These are phyloP conservation scores for Bathynomus jamesi DNA, from an alignment of 1,140 invertebrate species.

Conservation along the genomic window DNA sequence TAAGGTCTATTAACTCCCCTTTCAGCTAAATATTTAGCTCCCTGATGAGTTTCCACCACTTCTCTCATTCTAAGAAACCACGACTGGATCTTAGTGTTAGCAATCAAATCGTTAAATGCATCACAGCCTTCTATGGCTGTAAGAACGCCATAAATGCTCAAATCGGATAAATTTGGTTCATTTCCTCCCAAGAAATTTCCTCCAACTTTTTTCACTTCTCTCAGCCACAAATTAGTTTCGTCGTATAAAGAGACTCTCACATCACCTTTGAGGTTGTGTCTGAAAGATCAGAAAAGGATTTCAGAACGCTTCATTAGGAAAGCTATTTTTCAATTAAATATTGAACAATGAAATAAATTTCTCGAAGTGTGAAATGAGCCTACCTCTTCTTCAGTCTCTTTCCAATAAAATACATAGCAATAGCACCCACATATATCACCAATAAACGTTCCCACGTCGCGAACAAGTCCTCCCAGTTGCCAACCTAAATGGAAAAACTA, in stretches of 20 bases:
- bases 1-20: too few species aligned
- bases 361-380: conserved; percentile 12
- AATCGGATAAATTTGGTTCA: conserved; percentile 82
- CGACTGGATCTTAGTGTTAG: conserved; percentile 59
- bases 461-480: conserved; percentile 87
- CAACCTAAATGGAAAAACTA: conserved; percentile 51
- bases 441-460: conserved; percentile 70
- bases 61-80: conserved; percentile 50
- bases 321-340: not conserved
- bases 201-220: conserved; percentile 59
- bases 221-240: conserved; percentile 71
- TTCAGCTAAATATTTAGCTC: not conserved
- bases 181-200: conserved; percentile 68
- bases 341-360: not conserved
- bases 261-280: conserved; percentile 76
- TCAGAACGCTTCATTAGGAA: not conserved
- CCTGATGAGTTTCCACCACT: conserved; percentile 37
- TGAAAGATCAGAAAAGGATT: conserved; percentile 41
- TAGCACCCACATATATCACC: conserved; percentile 88
- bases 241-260: conserved; percentile 85
- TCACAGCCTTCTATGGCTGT: conserved; percentile 90
- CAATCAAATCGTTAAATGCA: conserved; percentile 75
- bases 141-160: conserved; percentile 86
- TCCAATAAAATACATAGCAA: conserved; percentile 87
- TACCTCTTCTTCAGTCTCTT: conserved; percentile 79